Evolutionary conservation across 2,113 vertebrate species (phyloP).

Genomic region (Eudyptes chrysolophus): DNA sequence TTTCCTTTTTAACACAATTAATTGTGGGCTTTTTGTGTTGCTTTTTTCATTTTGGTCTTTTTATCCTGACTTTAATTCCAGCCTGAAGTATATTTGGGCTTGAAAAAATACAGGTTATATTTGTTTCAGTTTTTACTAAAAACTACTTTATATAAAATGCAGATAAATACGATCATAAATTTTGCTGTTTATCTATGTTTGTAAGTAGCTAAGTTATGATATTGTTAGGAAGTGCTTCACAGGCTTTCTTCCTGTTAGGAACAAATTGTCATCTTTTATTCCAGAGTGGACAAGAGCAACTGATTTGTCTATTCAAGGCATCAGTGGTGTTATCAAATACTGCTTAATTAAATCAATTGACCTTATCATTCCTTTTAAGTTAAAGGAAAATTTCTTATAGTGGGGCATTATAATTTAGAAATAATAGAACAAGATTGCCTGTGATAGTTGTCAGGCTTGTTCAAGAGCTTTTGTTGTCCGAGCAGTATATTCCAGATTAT

Average conservation of each 20-base stretch:
- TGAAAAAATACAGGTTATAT: neutral
- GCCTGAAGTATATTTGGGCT: neutral
- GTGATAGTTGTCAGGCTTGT: neutral
- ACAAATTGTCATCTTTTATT: neutral
- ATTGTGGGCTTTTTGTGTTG: neutral
- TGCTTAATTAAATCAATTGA: neutral
- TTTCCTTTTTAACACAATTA: neutral
- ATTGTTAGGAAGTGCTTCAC: neutral
- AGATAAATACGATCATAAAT: neutral
- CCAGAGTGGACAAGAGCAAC: neutral
- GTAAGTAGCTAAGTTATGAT: neutral
- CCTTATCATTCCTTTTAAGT: neutral
- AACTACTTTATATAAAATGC: neutral
- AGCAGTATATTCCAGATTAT: neutral
- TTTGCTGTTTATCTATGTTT: neutral
- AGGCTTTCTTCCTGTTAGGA: neutral
- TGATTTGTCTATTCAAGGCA: neutral
- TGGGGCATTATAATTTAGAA: neutral
- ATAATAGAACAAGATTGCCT: neutral
- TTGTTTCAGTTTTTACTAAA: neutral
- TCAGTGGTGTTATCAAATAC: neutral
- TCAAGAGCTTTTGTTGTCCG: neutral
- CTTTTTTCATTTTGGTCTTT: neutral
- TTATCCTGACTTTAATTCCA: neutral
- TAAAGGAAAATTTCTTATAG: neutral